Evolutionary conservation across 35 echinoderm and acorn worm genomes (phyloP).

Genomic region (Ophiothrix spiculata): DNA sequence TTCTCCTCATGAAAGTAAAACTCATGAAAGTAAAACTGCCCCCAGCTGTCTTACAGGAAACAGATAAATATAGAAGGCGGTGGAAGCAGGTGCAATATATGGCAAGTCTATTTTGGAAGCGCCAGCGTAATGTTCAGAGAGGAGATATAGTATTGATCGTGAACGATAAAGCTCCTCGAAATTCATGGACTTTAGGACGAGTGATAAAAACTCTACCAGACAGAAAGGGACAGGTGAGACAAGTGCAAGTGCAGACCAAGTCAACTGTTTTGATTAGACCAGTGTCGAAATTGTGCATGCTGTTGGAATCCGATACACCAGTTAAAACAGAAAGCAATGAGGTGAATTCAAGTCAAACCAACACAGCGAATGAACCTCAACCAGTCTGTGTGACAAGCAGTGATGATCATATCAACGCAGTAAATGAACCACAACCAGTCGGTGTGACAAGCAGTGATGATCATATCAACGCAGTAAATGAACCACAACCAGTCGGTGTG

Average conservation of each 20-base stretch:
- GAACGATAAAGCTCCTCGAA: slow-evolving; percentile 13
- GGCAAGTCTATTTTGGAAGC: slow-evolving; percentile 55
- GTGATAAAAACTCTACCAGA: slow-evolving; percentile 27
- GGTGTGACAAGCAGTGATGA: no score
- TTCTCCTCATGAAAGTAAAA: slow-evolving; percentile 30
- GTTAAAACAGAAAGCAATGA: not conserved
- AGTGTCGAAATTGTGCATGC: slow-evolving; percentile 11
- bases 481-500: no score
- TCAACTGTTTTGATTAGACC: slow-evolving; percentile 12
- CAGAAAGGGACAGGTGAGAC: slow-evolving; percentile 26
- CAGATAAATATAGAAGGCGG: slow-evolving; percentile 39
- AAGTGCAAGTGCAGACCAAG: slow-evolving; percentile 15
- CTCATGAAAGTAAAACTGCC: slow-evolving; percentile 9
- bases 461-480: no score
- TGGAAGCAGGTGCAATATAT: slow-evolving; percentile 68
- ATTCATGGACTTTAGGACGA: slow-evolving; percentile 38
- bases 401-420: not conserved
- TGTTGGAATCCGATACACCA: not conserved
- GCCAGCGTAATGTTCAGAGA: slow-evolving; percentile 7
- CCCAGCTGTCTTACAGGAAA: slow-evolving; percentile 27
- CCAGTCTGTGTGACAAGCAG: not conserved
- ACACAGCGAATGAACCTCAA: not conserved
- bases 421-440: no score
- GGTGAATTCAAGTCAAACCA: not conserved
- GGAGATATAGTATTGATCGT: slow-evolving; percentile 37